Evolutionary conservation across 1,140 invertebrate genomes (phyloP).

Genomic region (Gonatopus flavifemur): DNA sequence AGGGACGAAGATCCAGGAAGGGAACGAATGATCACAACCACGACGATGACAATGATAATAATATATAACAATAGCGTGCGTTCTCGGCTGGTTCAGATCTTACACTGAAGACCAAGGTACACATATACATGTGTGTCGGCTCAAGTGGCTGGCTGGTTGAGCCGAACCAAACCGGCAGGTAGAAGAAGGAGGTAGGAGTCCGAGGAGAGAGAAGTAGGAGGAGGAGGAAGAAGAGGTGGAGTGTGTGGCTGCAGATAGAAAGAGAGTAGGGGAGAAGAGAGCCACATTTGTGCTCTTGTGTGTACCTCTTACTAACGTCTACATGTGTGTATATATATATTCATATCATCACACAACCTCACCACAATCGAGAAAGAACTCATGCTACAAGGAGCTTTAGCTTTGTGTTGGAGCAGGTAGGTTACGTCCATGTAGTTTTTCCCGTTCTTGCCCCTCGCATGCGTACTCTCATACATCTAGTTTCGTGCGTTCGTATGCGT

Average conservation of each 20-base stretch:
- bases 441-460: too few relatives aligned
- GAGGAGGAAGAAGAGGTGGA: conserved; percentile 7
- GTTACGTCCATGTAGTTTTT: too few relatives aligned
- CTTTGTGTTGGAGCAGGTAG: too few relatives aligned
- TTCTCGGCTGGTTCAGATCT: conserved; percentile 58
- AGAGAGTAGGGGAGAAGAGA: conserved; percentile 23
- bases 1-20: neutral
- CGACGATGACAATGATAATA: conserved; percentile 53
- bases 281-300: conserved; percentile 43
- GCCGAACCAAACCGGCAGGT: conserved; percentile 36
- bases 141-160: too few relatives aligned
- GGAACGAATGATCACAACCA: conserved; percentile 26
- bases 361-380: too few relatives aligned
- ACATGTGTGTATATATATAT: too few relatives aligned
- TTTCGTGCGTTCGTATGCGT: too few relatives aligned
- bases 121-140: conserved; percentile 54
- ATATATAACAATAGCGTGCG: conserved; percentile 60
- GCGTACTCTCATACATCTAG: too few relatives aligned
- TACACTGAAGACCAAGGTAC: conserved; percentile 57
- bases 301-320: too few relatives aligned
- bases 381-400: too few relatives aligned
- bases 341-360: too few relatives aligned
- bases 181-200: conserved; percentile 38
- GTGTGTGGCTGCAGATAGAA: neutral
- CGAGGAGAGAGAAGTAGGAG: conserved; percentile 30